Base-by-base conservation (phyloP, 2,113 vertebrate species). In the Nothoprocta perdicaria region DNA sequence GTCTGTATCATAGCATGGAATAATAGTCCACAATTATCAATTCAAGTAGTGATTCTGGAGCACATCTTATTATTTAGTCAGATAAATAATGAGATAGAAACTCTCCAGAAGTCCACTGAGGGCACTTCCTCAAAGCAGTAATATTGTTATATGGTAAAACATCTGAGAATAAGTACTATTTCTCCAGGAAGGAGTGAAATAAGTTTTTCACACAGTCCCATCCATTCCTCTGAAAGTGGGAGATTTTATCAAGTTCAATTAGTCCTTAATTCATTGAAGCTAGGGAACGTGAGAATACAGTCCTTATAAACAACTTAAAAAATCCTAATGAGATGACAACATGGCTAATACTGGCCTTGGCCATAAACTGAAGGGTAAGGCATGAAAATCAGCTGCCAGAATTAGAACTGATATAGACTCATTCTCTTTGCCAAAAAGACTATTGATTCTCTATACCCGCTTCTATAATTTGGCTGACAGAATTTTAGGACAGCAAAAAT, bases 381-480 rank as follows among this genome's bases (percentile, higher is more conserved):
- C 45, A 43, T 10, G 67, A 88, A 92, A 93, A n/a, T 66, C 50
- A 86, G 26, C 60, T 95, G 71, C 62, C 71, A 84, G 29, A 84
- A 55, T 19, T 84, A 55, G 58, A 76, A 84, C 90, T 81, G 66
- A 45, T 33, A 21, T 38, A 5, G 6, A 14, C 21, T 93, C 57
- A 41, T 88, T 78, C 52, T 69, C 74, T 85, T 92, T 88, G 89
- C 73, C 87, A 91, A 80, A 93, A 90, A 87, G 48, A 38, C 48
- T 93, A 93, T 91, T 38, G 91, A 96, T 95, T 91, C 80, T 79
- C 76, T 86, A 19, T 53, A 57, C 65, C 77, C 89, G 66, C 66
- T 92, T 60, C 87, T 85, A 58, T 72, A 89, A 65, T 66, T 89
- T 88, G 77, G 87, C 87, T 91, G 84, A 84, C 85, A 85, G 43